Conservation (phyloP, 2,888 invertebrate genomes). For the Tolmerus cingulatus region DNA sequence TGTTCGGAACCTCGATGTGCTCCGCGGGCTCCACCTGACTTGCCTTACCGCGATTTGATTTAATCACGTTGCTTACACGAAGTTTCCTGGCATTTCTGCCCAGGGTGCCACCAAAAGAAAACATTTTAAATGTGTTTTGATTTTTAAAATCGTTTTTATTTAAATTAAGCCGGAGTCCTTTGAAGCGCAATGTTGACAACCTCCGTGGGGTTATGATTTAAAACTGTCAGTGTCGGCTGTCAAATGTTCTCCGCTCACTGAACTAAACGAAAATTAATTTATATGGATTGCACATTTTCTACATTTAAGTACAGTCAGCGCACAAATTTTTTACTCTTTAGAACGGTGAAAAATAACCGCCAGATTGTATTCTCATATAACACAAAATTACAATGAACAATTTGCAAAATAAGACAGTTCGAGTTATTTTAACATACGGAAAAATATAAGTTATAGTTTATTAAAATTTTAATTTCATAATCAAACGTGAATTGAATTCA, state of each 20-base stretch:
- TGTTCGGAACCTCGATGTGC: slow-evolving; percentile 70
- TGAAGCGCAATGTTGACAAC: background rate
- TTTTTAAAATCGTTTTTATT: background rate
- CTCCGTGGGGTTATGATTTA: background rate
- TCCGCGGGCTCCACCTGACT: slow-evolving; percentile 52
- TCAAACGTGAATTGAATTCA: too few species aligned
- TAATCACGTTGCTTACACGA: background rate
- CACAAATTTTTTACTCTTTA: background rate
- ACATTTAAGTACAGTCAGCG: background rate
- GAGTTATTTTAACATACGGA: too few species aligned
- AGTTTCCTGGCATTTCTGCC: background rate
- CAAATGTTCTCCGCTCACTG: background rate
- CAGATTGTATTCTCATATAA: too few species aligned
- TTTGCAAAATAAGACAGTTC: too few species aligned
- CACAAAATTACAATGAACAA: too few species aligned
- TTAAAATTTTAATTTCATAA: too few species aligned
- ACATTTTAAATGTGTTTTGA: too few species aligned
- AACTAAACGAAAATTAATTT: background rate
- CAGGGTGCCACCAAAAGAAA: background rate
- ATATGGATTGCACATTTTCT: background rate
- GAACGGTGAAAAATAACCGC: too few species aligned
- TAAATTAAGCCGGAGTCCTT: background rate
- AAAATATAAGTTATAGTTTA: too few species aligned
- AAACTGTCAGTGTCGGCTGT: background rate
- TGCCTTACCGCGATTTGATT: background rate